phyloP scores from a whole-genome alignment of 2,888 invertebrate genomes.

The Aradus depressus region DNA sequence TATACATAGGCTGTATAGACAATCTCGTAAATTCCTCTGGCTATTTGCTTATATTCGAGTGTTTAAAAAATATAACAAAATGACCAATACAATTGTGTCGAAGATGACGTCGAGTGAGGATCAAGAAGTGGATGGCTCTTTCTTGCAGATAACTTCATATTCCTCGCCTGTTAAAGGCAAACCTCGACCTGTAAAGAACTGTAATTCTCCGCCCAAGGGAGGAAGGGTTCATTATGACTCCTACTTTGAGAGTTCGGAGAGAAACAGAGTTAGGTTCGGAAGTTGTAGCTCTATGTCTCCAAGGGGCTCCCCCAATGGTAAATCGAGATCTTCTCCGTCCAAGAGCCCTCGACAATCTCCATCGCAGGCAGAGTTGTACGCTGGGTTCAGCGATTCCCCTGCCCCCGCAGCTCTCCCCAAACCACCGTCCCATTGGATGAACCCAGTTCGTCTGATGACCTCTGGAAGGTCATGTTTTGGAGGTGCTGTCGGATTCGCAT shows the following conservation, averaged over 20 bases:
- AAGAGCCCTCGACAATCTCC: conserved; percentile 24
- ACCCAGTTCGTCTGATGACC: conserved; percentile 17
- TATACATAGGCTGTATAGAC: conserved; percentile 2
- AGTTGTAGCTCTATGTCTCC: conserved; percentile 9
- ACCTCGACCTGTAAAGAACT: conserved; percentile 5
- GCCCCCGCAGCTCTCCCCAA: conserved; percentile 65
- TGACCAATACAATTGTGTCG: conserved; percentile 17
- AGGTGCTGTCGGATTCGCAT: conserved; percentile 34
- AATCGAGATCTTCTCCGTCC: conserved; percentile 31
- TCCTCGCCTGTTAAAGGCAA: conserved; percentile 13
- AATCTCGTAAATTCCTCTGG: conserved; percentile 10
- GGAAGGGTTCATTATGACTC: conserved; percentile 17
- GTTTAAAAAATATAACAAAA: conserved; percentile 3
- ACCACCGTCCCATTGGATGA: conserved; percentile 69
- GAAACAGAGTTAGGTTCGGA: conserved; percentile 17
- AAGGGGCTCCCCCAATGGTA: conserved; percentile 21
- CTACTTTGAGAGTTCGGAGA: conserved; percentile 8
- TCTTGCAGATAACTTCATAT: conserved; percentile 5
- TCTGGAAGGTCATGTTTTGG: conserved; percentile 37
- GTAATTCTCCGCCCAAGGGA: conserved; percentile 16
- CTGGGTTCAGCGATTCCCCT: conserved; percentile 74
- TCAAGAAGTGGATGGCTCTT: conserved; percentile 7
- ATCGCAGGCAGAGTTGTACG: conserved; percentile 33
- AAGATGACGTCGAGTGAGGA: conserved; percentile 15
- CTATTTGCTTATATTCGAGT: conserved; percentile 4